Base-by-base conservation (phyloP, 2,797 vertebrate genomes). In the Pseudochaenichthys georgianus region DNA sequence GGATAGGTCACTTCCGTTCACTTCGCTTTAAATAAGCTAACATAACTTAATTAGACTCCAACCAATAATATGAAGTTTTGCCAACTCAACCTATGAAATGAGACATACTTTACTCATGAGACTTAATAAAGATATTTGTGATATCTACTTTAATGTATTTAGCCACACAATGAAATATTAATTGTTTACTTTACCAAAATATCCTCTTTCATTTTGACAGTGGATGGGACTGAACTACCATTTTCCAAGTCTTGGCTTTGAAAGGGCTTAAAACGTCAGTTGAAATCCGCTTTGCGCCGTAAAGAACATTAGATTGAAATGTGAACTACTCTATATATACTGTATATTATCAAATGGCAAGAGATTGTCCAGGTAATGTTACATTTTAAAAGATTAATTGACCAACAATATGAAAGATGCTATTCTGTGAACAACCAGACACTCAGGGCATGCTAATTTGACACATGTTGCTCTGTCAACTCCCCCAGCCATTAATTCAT, bases 401-500 rank as follows among this genome's bases (percentile, higher is more conserved):
- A 73, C 66, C 68, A 38, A 62, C 51, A 38, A 11, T 13, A 11
- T 17, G 9, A 75, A 21, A 57, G 31, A 41, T 46, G 12, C 51
- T 47, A 5, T 59, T 52, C 23, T 42, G 19, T 53, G 7, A 23
- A 69, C 47, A 52, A 42, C 10, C 51, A 41, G 13, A 13, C 13
- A 38, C 23, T 43, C 19, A 73, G 38, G 55, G 41, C 54, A 45
- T 53, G 63, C 38, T 42, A 61, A 64, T 73, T 65, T 78, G 71
- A 68, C 77, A 83, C 81, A 81, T 81, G 78, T 76, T 77, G 75
- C 75, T 73, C 43, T 46, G 21, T 48, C 77, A 28, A 5, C 77
- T 54, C 82, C 76, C 60, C 78, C 84, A 63, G 34, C 52, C 7
- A n/a, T 60, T 73, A 83, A 74, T 77, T 75, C 72, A 74, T 86